phyloP scores from a whole-genome alignment of 2,797 vertebrate species.

The Catostomus latipinnis region DNA sequence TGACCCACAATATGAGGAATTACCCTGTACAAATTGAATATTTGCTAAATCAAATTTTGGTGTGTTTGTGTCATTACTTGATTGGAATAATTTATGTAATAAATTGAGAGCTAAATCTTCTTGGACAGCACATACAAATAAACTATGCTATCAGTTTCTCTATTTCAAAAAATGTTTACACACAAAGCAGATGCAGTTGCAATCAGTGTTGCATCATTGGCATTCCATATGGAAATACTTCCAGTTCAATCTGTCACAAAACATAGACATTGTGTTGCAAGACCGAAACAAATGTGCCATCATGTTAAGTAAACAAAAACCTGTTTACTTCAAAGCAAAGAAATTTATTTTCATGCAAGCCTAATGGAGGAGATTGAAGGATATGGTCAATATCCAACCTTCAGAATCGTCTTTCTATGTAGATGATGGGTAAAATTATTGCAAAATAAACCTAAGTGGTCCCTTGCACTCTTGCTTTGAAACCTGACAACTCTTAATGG shows the following conservation, averaged over 20 bases:
- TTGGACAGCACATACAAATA: no score
- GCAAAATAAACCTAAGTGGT: conserved; percentile 44
- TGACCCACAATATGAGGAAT: no score
- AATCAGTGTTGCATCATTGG: no score
- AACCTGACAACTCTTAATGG: conserved; percentile 44
- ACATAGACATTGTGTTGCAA: neutral
- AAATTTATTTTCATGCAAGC: conserved; percentile 49
- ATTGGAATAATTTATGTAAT: no score
- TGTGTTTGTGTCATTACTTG: no score
- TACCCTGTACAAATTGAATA: no score
- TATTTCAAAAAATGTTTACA: no score
- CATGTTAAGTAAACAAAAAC: conserved; percentile 20
- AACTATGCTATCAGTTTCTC: no score
- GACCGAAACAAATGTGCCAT: conserved; percentile 6
- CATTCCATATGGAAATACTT: neutral
- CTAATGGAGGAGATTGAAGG: conserved; percentile 39
- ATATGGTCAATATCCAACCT: conserved; percentile 46
- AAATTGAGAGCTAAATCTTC: no score
- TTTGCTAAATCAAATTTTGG: no score
- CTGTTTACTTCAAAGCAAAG: conserved; percentile 26
- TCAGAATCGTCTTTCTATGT: conserved; percentile 19
- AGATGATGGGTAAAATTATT: conserved; percentile 48
- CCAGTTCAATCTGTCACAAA: neutral
- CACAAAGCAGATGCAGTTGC: no score
- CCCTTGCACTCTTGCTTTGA: conserved; percentile 17